phyloP scores from a whole-genome alignment of 2,797 vertebrate genomes.

The Dromococcyx pavoninus region DNA sequence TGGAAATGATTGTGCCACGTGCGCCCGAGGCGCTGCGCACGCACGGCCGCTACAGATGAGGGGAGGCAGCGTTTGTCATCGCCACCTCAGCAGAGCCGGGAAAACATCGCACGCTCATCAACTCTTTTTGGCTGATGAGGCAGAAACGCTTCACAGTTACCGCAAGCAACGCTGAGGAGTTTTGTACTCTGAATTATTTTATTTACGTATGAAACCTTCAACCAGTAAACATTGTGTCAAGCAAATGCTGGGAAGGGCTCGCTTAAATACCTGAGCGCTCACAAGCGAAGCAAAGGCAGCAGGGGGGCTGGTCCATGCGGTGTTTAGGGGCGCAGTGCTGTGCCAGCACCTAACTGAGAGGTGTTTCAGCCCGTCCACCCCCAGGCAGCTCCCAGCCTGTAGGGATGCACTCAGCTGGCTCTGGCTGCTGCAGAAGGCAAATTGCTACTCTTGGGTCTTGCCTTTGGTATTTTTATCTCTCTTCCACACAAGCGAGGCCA shows the following conservation, averaged over 20 bases:
- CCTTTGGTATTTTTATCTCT: too few relatives aligned
- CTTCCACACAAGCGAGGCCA: neutral
- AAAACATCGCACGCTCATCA: neutral
- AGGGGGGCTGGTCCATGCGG: neutral
- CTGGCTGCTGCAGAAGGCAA: neutral
- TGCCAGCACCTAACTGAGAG: rapidly evolving
- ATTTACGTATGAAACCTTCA: neutral
- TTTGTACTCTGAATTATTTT: neutral
- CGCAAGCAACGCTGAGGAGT: neutral
- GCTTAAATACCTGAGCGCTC: neutral
- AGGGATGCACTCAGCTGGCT: neutral
- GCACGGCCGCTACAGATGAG: rapidly evolving
- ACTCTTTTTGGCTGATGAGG: neutral
- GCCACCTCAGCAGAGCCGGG: neutral
- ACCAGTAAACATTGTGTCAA: neutral
- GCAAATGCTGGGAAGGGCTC: neutral
- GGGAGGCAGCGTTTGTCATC: neutral
- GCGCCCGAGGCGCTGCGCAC: rapidly evolving
- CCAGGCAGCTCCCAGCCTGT: rapidly evolving
- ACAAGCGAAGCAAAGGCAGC: neutral
- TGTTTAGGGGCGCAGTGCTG: neutral
- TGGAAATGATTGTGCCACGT: neutral
- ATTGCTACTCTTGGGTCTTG: neutral
- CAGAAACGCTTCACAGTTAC: neutral
- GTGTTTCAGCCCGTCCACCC: rapidly evolving